Conservation (phyloP, 2,888 invertebrate species). For the Xanthia togata region DNA sequence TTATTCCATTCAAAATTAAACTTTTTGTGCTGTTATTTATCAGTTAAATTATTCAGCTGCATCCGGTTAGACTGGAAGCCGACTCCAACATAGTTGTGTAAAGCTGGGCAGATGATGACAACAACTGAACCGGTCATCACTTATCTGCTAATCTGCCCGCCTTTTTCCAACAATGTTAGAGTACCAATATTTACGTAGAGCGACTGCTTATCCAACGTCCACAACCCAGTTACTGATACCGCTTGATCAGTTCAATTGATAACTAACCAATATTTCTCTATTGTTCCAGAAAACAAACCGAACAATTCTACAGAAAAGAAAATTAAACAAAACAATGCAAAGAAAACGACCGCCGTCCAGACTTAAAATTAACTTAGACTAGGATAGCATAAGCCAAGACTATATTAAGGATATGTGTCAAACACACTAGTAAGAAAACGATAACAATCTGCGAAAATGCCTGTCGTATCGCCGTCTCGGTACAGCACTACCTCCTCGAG, state of each 20-base stretch:
- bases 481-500: constrained; percentile 83
- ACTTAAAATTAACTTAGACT: constrained; percentile 73
- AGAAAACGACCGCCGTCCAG: constrained; percentile 82
- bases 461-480: constrained; percentile 91
- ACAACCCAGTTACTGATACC: not conserved
- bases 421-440: constrained; percentile 25
- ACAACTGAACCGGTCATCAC: too few relatives aligned
- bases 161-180: too few relatives aligned
- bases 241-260: not conserved
- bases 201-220: too few relatives aligned
- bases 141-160: too few relatives aligned
- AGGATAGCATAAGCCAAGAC: constrained; percentile 54
- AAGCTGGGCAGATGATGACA: not conserved
- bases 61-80: too few relatives aligned
- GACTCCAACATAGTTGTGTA: not conserved
- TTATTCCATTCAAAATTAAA: not conserved
- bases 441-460: constrained; percentile 81
- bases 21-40: too few relatives aligned
- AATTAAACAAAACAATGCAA: constrained; percentile 77
- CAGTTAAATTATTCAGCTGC: not conserved
- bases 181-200: too few relatives aligned
- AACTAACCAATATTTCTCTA: constrained; percentile 23
- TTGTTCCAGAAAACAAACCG: constrained; percentile 78
- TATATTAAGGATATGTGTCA: constrained; percentile 63
- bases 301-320: constrained; percentile 35